Base-by-base conservation (phyloP, 2,888 invertebrate genomes). In the Idaea straminata region DNA sequence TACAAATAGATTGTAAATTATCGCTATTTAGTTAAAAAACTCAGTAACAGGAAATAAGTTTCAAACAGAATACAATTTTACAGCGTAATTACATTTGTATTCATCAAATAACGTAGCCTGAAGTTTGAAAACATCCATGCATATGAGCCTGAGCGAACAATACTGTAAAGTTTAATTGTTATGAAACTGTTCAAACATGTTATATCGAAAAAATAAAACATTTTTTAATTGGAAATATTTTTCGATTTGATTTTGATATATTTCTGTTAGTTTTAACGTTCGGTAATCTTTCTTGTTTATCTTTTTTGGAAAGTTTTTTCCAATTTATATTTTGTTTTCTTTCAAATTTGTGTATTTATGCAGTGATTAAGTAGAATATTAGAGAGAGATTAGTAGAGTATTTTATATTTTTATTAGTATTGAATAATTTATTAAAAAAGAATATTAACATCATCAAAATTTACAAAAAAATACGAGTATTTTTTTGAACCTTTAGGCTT, bases 21-120 rank as follows among this genome's bases (percentile, higher is more conserved):
- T 25, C 68, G 61, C 62, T 66, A 64, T 64, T 63, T 66, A 61
- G 70, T 69, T 66, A 70, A 62, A 68, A 65, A 68, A 64, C 66
- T 60, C 63, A 10, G 13, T 36, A 36, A 47, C 5, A 47, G 47
- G 13, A 47, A 47, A 3, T 0, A 58, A 58, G 58, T 58, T 16
- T 58, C 5, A 58, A 47, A 47, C 69, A 59, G 65, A 72, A 71
- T 66, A 67, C 68, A 65, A 70, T 70, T 69, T 69, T 67, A 61
- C 65, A 68, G 69, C 64, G 67, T 69, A 71, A 59, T 59, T 59
- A 34, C 34, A 34, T 59, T 59, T 59, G 34, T 59, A 59, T 59
- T 59, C 59, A 59, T 59, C 59, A 34, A 4, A 25, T 57, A 47
- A 47, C 61, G 47, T 13, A 34, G 25, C 6, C 34, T 13, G 13